Evolutionary conservation across 2,888 invertebrate genomes (phyloP), one percentile per base, ranked within the genome.

Genomic region (Orthosia incerta): DNA sequence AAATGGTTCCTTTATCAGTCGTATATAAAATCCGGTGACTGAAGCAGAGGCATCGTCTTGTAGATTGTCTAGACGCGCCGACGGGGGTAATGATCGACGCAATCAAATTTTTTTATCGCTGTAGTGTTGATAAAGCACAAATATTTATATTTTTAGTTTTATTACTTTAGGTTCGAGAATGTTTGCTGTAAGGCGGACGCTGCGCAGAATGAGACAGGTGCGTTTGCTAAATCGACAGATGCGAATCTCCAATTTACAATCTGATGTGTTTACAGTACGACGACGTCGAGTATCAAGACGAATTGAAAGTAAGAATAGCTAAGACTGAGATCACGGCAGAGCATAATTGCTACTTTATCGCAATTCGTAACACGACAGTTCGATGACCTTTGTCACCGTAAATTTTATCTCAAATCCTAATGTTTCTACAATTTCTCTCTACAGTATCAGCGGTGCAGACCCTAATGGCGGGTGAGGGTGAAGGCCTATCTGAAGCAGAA

Each of bases 401-500:
- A 60, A 46, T 65, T 55, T 59, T 15, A 63, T 48, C 39, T 45
- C 56, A 53, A 31, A 59, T 48, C 3, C 45, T 74, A 23, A 79
- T 45, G n/a, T 55, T 51, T 46, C 3, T 61, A 0, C 51, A 3
- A 4, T 67, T 62, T 74, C 11, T 83, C 61, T 18, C 84, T 46
- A 18, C 62, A 91, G 90, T 93, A 46, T 74, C 90, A 61, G 80
- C 81, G n/a, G 77, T 74, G 9, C 88, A 88, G 56, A 39, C 84
- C 16, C 65, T 88, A 0, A 78, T 82, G 61, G 15, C 79, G 4
- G 69, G 76, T 0, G 89, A 88, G 9, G 74, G 80, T 48, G 91
- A 89, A n/a, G 64, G 76, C 7, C 20, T 67, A 3, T 78, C 79
- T 0, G 89, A 87, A 0, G 69, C 76, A 3, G 93, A 90, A 81